phyloP scores from a whole-genome alignment of 2,888 invertebrate species.

The Lamellibrachia columna region DNA sequence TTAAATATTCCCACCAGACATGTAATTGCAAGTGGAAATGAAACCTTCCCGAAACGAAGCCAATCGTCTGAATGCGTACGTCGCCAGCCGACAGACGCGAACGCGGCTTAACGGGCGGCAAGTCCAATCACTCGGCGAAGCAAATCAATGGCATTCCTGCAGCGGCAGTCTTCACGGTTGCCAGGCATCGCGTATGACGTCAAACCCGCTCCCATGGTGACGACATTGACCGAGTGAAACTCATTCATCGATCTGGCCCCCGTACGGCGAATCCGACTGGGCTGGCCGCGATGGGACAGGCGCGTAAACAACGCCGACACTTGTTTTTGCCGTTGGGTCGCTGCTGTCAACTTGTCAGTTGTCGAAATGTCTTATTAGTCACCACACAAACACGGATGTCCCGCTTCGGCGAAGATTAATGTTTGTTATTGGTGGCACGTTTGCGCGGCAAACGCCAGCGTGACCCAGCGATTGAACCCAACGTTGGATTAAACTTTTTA shows the following conservation, averaged over 20 bases:
- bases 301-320: conserved; percentile 21
- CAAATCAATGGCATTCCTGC: conserved; percentile 24
- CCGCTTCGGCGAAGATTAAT: not conserved
- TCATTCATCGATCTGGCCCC: conserved; percentile 23
- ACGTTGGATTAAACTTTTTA: conserved; percentile 19
- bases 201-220: conserved; percentile 22
- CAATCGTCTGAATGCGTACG: conserved; percentile 19
- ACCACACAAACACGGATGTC: conserved; percentile 22
- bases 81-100: conserved; percentile 7
- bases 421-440: conserved; percentile 18
- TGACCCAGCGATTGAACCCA: not conserved
- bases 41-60: conserved; percentile 24
- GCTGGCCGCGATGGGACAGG: not conserved
- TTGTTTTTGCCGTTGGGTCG: conserved; percentile 20
- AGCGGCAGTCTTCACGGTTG: conserved; percentile 24
- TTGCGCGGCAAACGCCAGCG: not conserved
- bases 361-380: not conserved
- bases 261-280: conserved; percentile 18
- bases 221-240: conserved; percentile 24
- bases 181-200: conserved; percentile 24
- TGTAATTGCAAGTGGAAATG: conserved; percentile 22
- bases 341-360: not conserved
- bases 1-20: conserved; percentile 24
- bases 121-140: conserved; percentile 22
- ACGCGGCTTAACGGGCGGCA: conserved; percentile 18